Percentiles rank a stretch among this genome's conserved stretches.
These are phyloP conservation scores for Stomatorhinus walkeri DNA, from an alignment of 2,797 vertebrate species.

Conservation along the genomic window DNA sequence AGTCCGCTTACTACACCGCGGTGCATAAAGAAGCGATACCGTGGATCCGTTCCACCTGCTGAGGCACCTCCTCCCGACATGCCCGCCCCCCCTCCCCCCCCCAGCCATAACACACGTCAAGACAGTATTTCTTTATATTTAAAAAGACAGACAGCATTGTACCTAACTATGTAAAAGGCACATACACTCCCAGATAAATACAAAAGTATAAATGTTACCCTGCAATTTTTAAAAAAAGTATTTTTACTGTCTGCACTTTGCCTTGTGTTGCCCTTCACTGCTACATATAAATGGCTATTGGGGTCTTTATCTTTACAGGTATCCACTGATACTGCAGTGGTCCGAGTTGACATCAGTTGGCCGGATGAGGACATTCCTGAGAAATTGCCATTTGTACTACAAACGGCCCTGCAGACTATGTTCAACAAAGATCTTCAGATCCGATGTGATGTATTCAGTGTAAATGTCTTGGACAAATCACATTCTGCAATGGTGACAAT, in stretches of 20 bases:
- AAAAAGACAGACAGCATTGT: neutral
- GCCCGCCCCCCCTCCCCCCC: neutral
- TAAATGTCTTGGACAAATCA: neutral
- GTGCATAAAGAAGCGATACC: neutral
- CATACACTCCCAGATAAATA: neutral
- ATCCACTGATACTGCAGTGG: neutral
- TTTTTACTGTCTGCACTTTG: neutral
- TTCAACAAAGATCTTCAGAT: rapidly evolving
- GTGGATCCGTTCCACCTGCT: neutral
- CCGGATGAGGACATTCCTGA: rapidly evolving
- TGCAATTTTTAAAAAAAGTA: neutral
- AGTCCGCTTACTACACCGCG: neutral
- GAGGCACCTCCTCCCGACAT: neutral
- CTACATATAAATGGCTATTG: neutral
- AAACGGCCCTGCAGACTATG: constrained; percentile 39
- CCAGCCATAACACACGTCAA: neutral
- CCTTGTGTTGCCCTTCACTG: neutral
- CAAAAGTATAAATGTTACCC: neutral
- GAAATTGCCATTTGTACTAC: rapidly evolving
- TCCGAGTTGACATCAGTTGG: constrained; percentile 27
- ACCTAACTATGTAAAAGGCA: neutral
- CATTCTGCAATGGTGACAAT: neutral
- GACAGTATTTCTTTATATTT: neutral
- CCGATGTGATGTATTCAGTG: rapidly evolving
- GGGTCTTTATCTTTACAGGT: neutral